Percentiles rank a stretch among this genome's conserved stretches.
phyloP scores from a whole-genome alignment of 2,113 vertebrate species.

The Pedetes capensis region DNA sequence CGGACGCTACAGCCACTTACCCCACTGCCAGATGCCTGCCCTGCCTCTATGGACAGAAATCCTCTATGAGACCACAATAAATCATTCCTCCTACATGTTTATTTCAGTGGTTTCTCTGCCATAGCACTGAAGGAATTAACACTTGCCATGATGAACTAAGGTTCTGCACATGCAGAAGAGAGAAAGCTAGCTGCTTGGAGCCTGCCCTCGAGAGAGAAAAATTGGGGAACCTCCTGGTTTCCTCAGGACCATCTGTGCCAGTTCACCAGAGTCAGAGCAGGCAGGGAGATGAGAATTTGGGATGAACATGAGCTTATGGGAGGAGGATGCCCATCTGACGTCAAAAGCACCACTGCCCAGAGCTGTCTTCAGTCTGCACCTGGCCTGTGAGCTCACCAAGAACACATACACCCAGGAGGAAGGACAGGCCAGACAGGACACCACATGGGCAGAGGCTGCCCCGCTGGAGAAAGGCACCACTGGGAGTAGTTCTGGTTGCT shows the following conservation, averaged over 20 bases:
- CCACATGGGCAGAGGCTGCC: background rate
- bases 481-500: background rate
- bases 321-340: background rate
- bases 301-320: rapidly evolving
- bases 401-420: background rate
- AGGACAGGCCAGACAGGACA: background rate
- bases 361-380: background rate
- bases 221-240: background rate
- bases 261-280: background rate
- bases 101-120: too few species aligned
- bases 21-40: too few species aligned
- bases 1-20: too few species aligned
- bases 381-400: background rate
- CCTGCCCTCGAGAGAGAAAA: background rate
- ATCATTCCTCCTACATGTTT: too few species aligned
- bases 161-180: background rate
- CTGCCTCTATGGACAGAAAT: too few species aligned
- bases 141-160: background rate
- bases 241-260: background rate
- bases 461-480: background rate
- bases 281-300: background rate
- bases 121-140: too few species aligned
- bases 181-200: background rate
- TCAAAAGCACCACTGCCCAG: background rate
- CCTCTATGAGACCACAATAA: too few species aligned